Conservation (phyloP, 2,888 invertebrate species). For the Pammene fasciana region DNA sequence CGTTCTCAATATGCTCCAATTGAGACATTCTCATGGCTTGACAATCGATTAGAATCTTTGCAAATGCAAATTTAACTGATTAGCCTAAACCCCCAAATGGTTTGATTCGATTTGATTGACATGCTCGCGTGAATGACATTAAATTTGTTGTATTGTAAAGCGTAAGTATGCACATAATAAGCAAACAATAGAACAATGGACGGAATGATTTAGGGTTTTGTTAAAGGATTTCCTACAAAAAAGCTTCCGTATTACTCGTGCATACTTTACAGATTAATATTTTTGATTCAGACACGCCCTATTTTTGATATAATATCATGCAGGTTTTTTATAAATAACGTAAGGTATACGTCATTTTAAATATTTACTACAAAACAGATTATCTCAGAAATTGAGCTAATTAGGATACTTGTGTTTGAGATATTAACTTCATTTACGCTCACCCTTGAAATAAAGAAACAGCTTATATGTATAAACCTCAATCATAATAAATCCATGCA, state of each 20-base stretch:
- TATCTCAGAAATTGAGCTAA: no score
- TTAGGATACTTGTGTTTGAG: no score
- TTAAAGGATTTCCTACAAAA: constrained; percentile 56
- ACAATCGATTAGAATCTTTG: constrained; percentile 49
- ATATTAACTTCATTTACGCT: no score
- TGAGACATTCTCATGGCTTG: constrained; percentile 48
- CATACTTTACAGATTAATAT: neutral
- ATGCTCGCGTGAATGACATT: constrained; percentile 50
- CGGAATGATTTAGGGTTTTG: constrained; percentile 44
- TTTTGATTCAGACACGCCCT: neutral
- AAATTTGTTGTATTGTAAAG: constrained; percentile 42
- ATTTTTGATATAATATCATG: neutral
- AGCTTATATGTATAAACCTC: no score
- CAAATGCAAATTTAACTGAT: constrained; percentile 34
- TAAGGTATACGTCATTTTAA: no score
- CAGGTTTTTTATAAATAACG: no score
- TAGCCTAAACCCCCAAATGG: constrained; percentile 28
- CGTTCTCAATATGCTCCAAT: constrained; percentile 43
- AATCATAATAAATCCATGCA: no score
- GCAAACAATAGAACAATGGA: constrained; percentile 62
- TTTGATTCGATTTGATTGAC: constrained; percentile 54
- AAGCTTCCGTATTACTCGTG: constrained; percentile 50
- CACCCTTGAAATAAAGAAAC: no score
- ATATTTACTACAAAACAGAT: no score
- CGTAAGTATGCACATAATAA: constrained; percentile 44